Percentiles rank a stretch among this genome's conserved stretches.
phyloP scores from a whole-genome alignment of 1,140 invertebrate genomes.

The Elysia chlorotica region DNA sequence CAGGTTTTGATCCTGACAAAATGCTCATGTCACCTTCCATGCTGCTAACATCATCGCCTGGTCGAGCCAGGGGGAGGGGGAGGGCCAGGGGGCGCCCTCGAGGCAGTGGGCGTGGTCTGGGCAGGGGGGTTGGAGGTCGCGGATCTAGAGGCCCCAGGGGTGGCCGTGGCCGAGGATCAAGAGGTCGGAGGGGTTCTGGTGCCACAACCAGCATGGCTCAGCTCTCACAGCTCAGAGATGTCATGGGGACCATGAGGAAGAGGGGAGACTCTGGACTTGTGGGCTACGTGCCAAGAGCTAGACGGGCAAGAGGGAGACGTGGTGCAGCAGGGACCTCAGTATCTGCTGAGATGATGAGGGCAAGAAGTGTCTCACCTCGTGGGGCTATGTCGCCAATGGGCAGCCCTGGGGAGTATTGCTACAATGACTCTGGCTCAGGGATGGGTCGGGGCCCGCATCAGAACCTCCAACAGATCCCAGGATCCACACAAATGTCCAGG shows the following conservation, averaged over 20 bases:
- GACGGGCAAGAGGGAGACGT: too few species aligned
- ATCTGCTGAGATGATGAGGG: neutral
- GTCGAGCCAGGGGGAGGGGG: slow-evolving; percentile 9
- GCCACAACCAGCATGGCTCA: neutral
- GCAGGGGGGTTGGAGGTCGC: neutral
- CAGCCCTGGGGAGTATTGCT: neutral
- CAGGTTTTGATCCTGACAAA: too few species aligned
- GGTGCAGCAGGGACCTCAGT: too few species aligned
- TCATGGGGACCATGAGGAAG: too few species aligned
- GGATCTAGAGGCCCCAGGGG: slow-evolving; percentile 2
- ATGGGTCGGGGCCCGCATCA: neutral
- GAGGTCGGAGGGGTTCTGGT: neutral
- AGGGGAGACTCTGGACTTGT: too few species aligned
- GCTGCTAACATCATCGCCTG: too few species aligned
- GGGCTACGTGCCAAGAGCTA: too few species aligned
- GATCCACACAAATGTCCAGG: too few species aligned
- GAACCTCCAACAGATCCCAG: neutral
- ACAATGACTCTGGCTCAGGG: neutral
- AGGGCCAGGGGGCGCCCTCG: slow-evolving; percentile 16
- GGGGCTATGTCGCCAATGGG: neutral
- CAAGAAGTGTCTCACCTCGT: neutral
- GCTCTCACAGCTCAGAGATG: neutral
- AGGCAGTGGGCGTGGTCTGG: slow-evolving; percentile 20
- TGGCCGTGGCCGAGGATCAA: slow-evolving; percentile 4
- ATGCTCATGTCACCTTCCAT: too few species aligned